Conservation (phyloP, 2,888 invertebrate species). For the Sesia bembeciformis region DNA sequence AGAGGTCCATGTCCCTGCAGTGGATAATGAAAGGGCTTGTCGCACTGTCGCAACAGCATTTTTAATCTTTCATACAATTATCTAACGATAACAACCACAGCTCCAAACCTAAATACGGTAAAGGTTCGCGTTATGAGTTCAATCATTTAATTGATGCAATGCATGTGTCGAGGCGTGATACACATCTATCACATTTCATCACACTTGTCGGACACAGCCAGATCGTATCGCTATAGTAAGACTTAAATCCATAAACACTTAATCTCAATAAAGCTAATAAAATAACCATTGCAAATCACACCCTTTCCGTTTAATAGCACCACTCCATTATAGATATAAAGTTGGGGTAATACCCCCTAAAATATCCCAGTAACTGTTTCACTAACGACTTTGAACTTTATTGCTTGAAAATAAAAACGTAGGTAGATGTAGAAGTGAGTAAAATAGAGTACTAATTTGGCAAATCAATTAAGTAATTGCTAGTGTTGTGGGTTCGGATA, state of each 20-base stretch:
- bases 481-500: slow-evolving; percentile 3
- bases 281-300: slow-evolving; percentile 64
- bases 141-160: no score
- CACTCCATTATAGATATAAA: slow-evolving; percentile 20
- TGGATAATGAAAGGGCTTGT: no score
- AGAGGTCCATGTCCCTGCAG: no score
- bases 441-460: slow-evolving; percentile 29
- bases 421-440: slow-evolving; percentile 6
- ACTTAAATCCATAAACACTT: slow-evolving; percentile 32
- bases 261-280: slow-evolving; percentile 59
- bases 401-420: neutral
- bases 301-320: slow-evolving; percentile 55
- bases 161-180: no score
- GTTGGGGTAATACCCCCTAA: slow-evolving; percentile 20
- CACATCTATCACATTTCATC: no score
- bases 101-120: no score
- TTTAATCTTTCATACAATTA: no score
- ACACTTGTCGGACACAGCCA: no score
- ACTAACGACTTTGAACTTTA: neutral
- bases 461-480: slow-evolving; percentile 65
- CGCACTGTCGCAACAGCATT: no score
- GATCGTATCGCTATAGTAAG: neutral
- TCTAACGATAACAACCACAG: no score
- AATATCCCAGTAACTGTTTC: neutral
- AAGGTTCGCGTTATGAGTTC: no score